phyloP scores from a whole-genome alignment of 1,140 invertebrate genomes.

The Panagrolaimus sp. region DNA sequence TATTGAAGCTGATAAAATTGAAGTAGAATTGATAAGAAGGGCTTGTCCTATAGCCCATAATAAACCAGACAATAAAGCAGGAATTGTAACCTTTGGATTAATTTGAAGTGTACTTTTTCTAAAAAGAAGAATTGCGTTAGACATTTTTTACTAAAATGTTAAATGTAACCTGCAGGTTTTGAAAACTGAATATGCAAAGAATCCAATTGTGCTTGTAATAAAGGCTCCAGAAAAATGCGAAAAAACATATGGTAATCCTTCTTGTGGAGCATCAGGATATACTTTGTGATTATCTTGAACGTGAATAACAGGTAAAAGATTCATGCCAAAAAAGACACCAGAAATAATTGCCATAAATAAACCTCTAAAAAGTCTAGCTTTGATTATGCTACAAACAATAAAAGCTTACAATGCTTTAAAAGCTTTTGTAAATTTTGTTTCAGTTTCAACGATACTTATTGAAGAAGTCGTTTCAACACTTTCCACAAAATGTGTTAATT shows the following conservation, averaged over 20 bases:
- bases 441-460: not conserved
- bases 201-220: conserved; percentile 27
- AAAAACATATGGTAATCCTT: conserved; percentile 33
- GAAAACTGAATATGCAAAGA: conserved; percentile 17
- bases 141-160: too few species aligned
- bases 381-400: not conserved
- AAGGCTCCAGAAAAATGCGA: conserved; percentile 40
- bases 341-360: conserved; percentile 31
- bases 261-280: conserved; percentile 13
- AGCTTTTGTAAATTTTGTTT: not conserved
- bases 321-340: conserved; percentile 37
- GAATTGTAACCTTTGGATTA: not conserved
- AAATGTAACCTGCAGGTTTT: not conserved
- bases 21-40: not conserved
- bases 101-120: not conserved
- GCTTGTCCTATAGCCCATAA: not conserved
- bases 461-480: not conserved
- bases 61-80: not conserved
- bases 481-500: not conserved
- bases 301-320: conserved; percentile 23
- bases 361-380: conserved; percentile 12
- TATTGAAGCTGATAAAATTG: conserved; percentile 3
- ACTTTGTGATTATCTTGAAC: conserved; percentile 30
- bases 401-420: not conserved
- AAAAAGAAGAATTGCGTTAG: too few species aligned